Percentiles rank a stretch among this genome's conserved stretches.
phyloP scores from a whole-genome alignment of 2,797 vertebrate genomes.

The Sciaenops ocellatus region DNA sequence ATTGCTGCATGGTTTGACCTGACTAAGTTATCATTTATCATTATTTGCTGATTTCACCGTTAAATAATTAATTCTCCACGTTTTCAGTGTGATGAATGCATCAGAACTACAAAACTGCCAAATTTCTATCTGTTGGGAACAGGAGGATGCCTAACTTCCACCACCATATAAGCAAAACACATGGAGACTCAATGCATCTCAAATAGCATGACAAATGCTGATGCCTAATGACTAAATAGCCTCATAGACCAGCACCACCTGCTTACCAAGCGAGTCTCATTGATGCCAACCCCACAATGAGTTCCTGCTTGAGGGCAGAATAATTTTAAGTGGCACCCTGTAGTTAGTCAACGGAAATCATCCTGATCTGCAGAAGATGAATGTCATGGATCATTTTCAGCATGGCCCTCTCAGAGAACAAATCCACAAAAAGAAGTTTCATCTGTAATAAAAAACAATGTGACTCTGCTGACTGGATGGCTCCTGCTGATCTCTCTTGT shows the following conservation, averaged over 20 bases:
- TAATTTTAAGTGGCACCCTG: slow-evolving; percentile 34
- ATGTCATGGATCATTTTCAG: slow-evolving; percentile 10
- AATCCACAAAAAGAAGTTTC: not conserved
- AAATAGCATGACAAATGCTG: slow-evolving; percentile 61
- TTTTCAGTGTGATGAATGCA: slow-evolving; percentile 23
- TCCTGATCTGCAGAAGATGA: slow-evolving; percentile 8
- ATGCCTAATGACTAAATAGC: slow-evolving; percentile 62
- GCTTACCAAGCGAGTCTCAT: slow-evolving; percentile 32
- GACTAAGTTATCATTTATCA: not conserved
- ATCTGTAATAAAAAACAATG: not conserved
- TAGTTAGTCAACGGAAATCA: slow-evolving; percentile 11
- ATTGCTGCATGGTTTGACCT: not conserved
- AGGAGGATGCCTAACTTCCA: slow-evolving; percentile 32
- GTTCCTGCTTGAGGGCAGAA: slow-evolving; percentile 25
- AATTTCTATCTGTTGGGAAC: slow-evolving; percentile 9
- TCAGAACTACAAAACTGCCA: slow-evolving; percentile 23
- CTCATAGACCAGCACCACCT: slow-evolving; percentile 67
- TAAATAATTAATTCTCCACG: slow-evolving; percentile 19
- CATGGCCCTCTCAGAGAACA: not conserved
- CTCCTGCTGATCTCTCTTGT: not conserved
- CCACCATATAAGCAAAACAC: slow-evolving; percentile 28
- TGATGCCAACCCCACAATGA: slow-evolving; percentile 39
- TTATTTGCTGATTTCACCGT: not conserved
- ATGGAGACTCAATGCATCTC: slow-evolving; percentile 41
- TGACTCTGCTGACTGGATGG: not conserved